Base-by-base conservation (phyloP, 2,113 vertebrate species). In the Pelusios castaneus region DNA sequence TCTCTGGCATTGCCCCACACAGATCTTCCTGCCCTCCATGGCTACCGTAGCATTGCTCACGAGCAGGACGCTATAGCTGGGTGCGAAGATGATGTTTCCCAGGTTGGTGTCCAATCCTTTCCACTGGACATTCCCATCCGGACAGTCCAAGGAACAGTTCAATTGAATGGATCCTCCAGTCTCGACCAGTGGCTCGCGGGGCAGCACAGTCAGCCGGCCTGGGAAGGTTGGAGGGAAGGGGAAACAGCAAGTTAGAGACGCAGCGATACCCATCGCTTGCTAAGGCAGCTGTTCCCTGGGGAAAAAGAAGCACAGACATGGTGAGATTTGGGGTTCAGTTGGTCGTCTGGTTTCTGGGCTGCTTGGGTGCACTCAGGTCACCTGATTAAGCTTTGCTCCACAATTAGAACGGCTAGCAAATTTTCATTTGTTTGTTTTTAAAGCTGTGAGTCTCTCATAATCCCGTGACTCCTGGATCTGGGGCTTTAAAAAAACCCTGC, bases 41-140 rank as follows among this genome's bases (percentile, higher is more conserved):
- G 95, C 52, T 3, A 97, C 73, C 0, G 38, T 49, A 1, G 97
- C 97, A 0, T 82, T 56, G 63, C 1, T 45, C 79, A 98, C 5
- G 1, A 83, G 92, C 51, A 98, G 96, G 82, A 97, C 17, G 77
- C 98, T 98, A 95, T 89, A 41, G 1, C 89, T 96, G 1, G 90
- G 38, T 51, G n/a, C 81, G 9, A 91, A 95, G 52, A 75, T 41
- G 78, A 97, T 67, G 4, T 58, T 31, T 1, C 96, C 98, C 92
- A 97, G 81, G 91, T 87, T 93, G 4, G 92, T 98, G 90, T 98
- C 98, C 94, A 98, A 96, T 27, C 98, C 98, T 0, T 82, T 94
- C 98, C 98, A 98, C 34, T 91, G 95, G 56, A 98, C 97, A 0
- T 11, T 60, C 31, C 84, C 94, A 1, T 19, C 47, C 0, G 13